Conservation (phyloP, 2,888 invertebrate species). For the Lacanobia oleracea region DNA sequence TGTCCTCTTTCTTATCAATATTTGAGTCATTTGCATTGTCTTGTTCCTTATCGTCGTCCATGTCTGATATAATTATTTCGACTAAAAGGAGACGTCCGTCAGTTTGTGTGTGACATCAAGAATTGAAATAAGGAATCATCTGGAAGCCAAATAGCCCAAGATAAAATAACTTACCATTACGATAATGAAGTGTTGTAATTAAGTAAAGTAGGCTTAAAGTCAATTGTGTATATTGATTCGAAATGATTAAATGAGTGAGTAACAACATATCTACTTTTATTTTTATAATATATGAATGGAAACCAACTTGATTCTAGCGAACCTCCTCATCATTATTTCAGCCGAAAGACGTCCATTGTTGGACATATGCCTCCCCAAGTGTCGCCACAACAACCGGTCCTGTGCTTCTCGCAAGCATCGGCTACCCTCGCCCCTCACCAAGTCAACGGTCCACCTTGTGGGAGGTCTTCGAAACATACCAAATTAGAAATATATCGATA, state of each 20-base stretch:
- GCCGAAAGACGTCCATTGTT: too few relatives aligned
- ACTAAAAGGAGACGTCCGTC: slow-evolving; percentile 25
- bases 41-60: slow-evolving; percentile 44
- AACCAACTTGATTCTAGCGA: too few relatives aligned
- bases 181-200: slow-evolving; percentile 35
- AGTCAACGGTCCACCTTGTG: too few relatives aligned
- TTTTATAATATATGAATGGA: too few relatives aligned
- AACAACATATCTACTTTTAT: slow-evolving; percentile 2
- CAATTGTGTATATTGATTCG: slow-evolving; percentile 34
- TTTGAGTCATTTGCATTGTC: slow-evolving; percentile 18
- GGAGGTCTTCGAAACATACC: too few relatives aligned
- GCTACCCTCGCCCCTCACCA: too few relatives aligned
- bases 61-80: not conserved
- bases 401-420: too few relatives aligned
- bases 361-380: too few relatives aligned
- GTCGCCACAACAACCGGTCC: too few relatives aligned
- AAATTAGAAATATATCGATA: too few relatives aligned
- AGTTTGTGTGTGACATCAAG: not conserved
- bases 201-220: slow-evolving; percentile 31
- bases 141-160: slow-evolving; percentile 12
- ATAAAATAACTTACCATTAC: slow-evolving; percentile 38
- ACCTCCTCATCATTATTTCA: too few relatives aligned
- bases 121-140: slow-evolving; percentile 10
- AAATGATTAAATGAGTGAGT: not conserved
- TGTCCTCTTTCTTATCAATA: slow-evolving; percentile 16